Percentiles rank a stretch among this genome's conserved stretches.
phyloP scores from a whole-genome alignment of 30 jellyfish, hydroid and myxozoan species.

The Hydractinia symbiolongicarpus region DNA sequence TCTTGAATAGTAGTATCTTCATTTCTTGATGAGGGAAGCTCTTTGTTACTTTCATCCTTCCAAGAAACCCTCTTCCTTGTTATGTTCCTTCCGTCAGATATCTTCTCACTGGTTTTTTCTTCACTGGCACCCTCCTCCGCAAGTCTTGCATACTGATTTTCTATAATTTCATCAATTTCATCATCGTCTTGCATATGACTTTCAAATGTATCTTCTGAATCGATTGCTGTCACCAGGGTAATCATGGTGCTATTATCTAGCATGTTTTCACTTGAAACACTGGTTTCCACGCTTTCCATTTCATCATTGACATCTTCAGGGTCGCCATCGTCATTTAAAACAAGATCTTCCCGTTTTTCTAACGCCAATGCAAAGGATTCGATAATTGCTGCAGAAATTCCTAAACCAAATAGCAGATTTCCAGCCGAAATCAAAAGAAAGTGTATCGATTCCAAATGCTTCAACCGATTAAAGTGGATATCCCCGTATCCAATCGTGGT shows the following conservation, averaged over 20 bases:
- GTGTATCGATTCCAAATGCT: conserved; percentile 8
- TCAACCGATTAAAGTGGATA: not conserved
- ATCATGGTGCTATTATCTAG: not conserved
- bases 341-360: not conserved
- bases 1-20: too few relatives aligned
- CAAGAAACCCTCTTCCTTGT: too few relatives aligned
- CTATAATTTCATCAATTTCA: too few relatives aligned
- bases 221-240: too few relatives aligned
- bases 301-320: not conserved
- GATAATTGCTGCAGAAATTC: conserved; percentile 20
- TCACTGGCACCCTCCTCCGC: too few relatives aligned
- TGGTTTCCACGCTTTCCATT: not conserved
- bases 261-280: not conserved
- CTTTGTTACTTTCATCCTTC: too few relatives aligned
- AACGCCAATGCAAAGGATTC: conserved; percentile 7
- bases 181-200: too few relatives aligned
- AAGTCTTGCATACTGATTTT: too few relatives aligned
- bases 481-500: conserved; percentile 24
- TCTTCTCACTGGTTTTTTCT: too few relatives aligned
- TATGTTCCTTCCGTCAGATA: too few relatives aligned
- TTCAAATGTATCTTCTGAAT: too few relatives aligned
- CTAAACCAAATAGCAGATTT: conserved; percentile 8
- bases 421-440: conserved; percentile 13
- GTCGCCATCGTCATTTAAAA: not conserved
- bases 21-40: too few relatives aligned